Evolutionary conservation across 2,113 vertebrate species (phyloP), one percentile per base, ranked within the genome.

Genomic region (Chionodraco myersi): DNA sequence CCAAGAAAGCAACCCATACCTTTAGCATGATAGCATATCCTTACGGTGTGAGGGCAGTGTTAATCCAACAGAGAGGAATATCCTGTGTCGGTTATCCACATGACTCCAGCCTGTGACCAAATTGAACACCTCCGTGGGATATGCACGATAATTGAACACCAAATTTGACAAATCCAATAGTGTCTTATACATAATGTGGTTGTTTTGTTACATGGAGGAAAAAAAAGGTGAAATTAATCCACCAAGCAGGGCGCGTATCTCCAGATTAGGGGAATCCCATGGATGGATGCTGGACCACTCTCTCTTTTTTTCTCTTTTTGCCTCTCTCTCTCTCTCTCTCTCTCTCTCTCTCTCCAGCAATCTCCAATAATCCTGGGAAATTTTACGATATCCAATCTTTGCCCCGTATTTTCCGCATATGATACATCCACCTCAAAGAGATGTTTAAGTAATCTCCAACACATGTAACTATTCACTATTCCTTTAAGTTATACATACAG

Each of bases 61-160:
- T 97, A 95, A 98, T 99, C 98, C 98, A 96, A 92, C 94, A 93
- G 94, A 89, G 88, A 95, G 93, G 93, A 89, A 94, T 94, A 95
- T 95, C 94, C 94, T 90, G 82, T 79, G 91, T 81, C 91, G 85
- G 95, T 96, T 92, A 97, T 98, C 95, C 95, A 91, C 68, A 79
- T 87, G 77, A 86, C 85, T 94, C 93, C 92, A 82, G 89, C 81
- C 85, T 80, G 73, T 57, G 79, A 86, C 68, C 82, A 80, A 70
- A 71, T 85, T 72, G 60, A 86, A 75, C 80, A 77, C 80, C 87
- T 80, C 81, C 61, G 52, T 57, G 72, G 88, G 82, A 79, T 72
- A 75, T 68, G 81, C 75, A 72, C 58, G 18, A 83, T 85, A 63
- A 83, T 53, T 71, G 76, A 80, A 87, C 86, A 86, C 88, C 89